Conservation (phyloP, 2,888 invertebrate species). For the Halictus ligatus region DNA sequence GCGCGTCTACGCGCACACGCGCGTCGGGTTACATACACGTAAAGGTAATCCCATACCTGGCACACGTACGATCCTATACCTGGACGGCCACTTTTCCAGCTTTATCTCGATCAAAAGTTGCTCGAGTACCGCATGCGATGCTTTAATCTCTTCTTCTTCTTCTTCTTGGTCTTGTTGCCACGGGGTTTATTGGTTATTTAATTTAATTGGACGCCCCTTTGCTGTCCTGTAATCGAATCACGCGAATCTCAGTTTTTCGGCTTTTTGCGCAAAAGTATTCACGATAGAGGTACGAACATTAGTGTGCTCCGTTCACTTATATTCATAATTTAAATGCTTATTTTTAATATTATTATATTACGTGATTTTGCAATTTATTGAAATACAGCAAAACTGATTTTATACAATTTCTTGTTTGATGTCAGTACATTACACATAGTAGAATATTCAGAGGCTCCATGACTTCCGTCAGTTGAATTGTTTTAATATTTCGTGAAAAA, state of each 20-base stretch:
- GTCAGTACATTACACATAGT: no score
- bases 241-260: neutral
- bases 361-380: no score
- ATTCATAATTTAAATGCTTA: neutral
- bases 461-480: no score
- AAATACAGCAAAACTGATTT: no score
- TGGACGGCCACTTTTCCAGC: neutral
- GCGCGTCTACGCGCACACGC: neutral
- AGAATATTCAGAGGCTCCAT: no score
- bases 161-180: conserved; percentile 2
- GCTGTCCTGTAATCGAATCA: neutral
- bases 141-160: conserved; percentile 20
- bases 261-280: no score
- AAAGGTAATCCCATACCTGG: neutral
- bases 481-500: no score
- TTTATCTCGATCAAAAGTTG: conserved; percentile 25
- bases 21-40: neutral
- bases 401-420: no score
- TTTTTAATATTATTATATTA: neutral
- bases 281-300: neutral
- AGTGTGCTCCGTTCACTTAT: neutral
- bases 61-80: neutral
- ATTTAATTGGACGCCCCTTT: conserved; percentile 22
- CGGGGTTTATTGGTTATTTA: conserved; percentile 9
- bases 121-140: conserved; percentile 16